These are phyloP conservation scores for Brachionus asplanchnoidis DNA, from an alignment of 1,140 invertebrate species.

Conservation along the genomic window DNA sequence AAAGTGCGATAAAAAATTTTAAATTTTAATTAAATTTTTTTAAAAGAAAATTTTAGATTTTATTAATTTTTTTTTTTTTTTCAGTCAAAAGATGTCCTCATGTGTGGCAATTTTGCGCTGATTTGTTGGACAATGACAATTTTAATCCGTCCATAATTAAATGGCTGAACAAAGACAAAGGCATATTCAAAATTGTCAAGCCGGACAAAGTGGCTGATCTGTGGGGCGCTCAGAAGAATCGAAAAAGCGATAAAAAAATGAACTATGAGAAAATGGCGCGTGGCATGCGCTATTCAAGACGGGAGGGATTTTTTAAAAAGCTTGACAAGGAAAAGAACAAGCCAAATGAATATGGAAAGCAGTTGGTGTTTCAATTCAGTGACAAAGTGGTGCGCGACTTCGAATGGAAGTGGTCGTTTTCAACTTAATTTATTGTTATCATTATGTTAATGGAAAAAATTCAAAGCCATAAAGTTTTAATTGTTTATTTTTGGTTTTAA, in stretches of 20 bases:
- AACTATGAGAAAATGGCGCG: conserved; percentile 41
- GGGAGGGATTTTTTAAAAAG: conserved; percentile 41
- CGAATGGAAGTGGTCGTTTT: conserved; percentile 35
- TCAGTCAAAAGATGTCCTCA: conserved; percentile 35
- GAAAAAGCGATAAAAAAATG: conserved; percentile 41
- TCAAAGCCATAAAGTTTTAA: conserved; percentile 11
- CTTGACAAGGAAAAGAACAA: conserved; percentile 39
- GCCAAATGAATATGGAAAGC: conserved; percentile 38
- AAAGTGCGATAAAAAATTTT: background rate
- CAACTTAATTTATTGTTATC: conserved; percentile 26
- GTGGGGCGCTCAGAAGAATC: conserved; percentile 39
- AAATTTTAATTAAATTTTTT: background rate
- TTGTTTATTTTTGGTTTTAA: conserved; percentile 35
- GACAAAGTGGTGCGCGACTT: conserved; percentile 36
- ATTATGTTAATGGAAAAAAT: background rate
- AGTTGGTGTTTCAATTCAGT: conserved; percentile 40
- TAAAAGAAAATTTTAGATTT: background rate
- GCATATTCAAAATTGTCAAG: conserved; percentile 40
- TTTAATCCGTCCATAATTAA: conserved; percentile 35
- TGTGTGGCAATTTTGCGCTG: conserved; percentile 41
- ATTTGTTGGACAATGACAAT: conserved; percentile 36
- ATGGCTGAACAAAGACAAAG: conserved; percentile 41
- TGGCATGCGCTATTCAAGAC: conserved; percentile 38
- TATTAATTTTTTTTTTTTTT: background rate
- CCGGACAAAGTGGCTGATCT: conserved; percentile 34